A percentile compares a stretch with the other conserved stretches of the same genome.
These are phyloP conservation scores for Bombus soroeensis DNA, from an alignment of 1,140 invertebrate species.

Conservation along the genomic window DNA sequence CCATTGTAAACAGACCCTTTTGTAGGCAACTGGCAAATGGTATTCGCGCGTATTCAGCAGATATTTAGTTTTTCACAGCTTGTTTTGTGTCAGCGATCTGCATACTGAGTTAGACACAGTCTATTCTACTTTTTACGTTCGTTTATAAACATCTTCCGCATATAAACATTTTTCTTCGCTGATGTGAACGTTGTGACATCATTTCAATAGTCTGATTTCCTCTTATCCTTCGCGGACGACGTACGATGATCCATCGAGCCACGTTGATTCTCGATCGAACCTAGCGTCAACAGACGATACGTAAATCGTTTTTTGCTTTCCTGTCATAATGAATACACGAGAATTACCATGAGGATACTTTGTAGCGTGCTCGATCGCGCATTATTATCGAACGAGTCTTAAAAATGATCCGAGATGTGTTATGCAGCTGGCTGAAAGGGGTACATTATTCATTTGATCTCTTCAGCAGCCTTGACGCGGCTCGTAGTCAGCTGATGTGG, in stretches of 20 bases:
- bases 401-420: slow-evolving; percentile 49
- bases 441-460: slow-evolving; percentile 58
- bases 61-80: neutral
- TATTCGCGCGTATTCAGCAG: neutral
- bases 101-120: neutral
- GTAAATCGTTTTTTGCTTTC: neutral
- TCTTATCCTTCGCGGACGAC: neutral
- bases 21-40: too few relatives aligned
- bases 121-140: neutral
- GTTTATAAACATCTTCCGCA: neutral
- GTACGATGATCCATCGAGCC: neutral
- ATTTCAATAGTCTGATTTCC: neutral
- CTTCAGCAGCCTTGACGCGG: slow-evolving; percentile 47
- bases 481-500: slow-evolving; percentile 49
- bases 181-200: neutral
- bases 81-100: neutral
- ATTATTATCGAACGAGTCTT: slow-evolving; percentile 38
- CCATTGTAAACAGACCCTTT: neutral
- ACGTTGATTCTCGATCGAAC: neutral
- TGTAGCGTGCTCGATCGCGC: slow-evolving; percentile 1
- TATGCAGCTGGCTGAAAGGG: slow-evolving; percentile 55
- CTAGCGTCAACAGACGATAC: neutral
- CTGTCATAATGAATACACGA: neutral
- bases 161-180: neutral
- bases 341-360: slow-evolving; percentile 1